A percentile compares a stretch with the other conserved stretches of the same genome.
Evolutionary conservation across 2,113 vertebrate genomes (phyloP).

Genomic region (Eudyptes chrysolophus): DNA sequence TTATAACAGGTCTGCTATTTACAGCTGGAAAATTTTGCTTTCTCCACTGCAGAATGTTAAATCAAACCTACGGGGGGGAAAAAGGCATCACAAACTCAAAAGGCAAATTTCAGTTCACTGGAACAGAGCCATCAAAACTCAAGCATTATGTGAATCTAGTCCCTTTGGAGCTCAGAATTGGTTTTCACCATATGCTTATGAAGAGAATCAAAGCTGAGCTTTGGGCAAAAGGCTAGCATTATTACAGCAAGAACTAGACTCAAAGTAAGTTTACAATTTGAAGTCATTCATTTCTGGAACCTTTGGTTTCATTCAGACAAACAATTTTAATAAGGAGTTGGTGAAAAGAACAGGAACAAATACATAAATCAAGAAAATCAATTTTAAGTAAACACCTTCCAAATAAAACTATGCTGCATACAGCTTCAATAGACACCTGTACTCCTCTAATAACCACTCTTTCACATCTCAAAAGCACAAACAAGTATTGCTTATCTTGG

Average conservation of each 20-base stretch:
- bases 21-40: background rate
- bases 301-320: background rate
- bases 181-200: background rate
- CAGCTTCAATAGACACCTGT: background rate
- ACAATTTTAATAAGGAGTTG: background rate
- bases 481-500: background rate
- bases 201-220: background rate
- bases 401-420: background rate
- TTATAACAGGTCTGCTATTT: background rate
- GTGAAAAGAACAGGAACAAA: background rate
- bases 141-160: accelerated
- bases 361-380: background rate
- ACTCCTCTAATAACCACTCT: background rate
- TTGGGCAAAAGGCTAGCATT: background rate
- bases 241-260: background rate
- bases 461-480: background rate
- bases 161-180: background rate
- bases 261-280: background rate
- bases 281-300: background rate
- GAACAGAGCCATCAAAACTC: background rate
- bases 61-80: background rate
- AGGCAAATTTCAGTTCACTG: background rate
- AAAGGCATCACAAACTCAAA: background rate
- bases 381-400: background rate
- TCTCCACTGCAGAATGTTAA: background rate